phyloP scores from a whole-genome alignment of 2,888 invertebrate genomes.

The Oxycera nigricornis region DNA sequence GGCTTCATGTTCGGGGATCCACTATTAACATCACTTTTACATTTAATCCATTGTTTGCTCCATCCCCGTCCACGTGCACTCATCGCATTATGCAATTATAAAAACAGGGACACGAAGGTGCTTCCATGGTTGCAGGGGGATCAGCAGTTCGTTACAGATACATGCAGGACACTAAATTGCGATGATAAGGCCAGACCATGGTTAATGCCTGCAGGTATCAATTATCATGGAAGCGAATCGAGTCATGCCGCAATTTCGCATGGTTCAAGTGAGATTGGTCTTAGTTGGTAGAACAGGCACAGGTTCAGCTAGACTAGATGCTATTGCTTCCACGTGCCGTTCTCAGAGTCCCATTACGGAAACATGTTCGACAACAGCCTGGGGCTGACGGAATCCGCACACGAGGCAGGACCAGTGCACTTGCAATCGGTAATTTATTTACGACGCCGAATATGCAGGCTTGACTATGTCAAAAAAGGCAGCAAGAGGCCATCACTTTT shows the following conservation, averaged over 20 bases:
- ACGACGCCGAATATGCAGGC: constrained; percentile 20
- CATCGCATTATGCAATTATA: neutral
- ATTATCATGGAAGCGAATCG: constrained; percentile 33
- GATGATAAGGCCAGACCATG: constrained; percentile 24
- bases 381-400: neutral
- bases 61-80: neutral
- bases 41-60: constrained; percentile 16
- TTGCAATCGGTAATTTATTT: constrained; percentile 27
- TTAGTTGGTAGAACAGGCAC: neutral
- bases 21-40: constrained; percentile 7
- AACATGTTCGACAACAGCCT: constrained; percentile 26
- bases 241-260: constrained; percentile 33
- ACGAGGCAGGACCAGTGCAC: neutral
- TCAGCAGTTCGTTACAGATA: constrained; percentile 17
- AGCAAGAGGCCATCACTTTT: neutral
- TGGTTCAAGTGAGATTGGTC: constrained; percentile 19
- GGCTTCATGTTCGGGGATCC: neutral
- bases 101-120: neutral
- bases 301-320: constrained; percentile 2
- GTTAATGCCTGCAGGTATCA: constrained; percentile 36
- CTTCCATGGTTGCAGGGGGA: neutral
- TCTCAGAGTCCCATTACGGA: constrained; percentile 20
- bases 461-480: constrained; percentile 22
- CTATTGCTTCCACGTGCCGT: neutral
- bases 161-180: neutral